A percentile compares a stretch with the other conserved stretches of the same genome.
Conservation (phyloP, 2,113 vertebrate genomes). For the Rhabdornis inornatus region DNA sequence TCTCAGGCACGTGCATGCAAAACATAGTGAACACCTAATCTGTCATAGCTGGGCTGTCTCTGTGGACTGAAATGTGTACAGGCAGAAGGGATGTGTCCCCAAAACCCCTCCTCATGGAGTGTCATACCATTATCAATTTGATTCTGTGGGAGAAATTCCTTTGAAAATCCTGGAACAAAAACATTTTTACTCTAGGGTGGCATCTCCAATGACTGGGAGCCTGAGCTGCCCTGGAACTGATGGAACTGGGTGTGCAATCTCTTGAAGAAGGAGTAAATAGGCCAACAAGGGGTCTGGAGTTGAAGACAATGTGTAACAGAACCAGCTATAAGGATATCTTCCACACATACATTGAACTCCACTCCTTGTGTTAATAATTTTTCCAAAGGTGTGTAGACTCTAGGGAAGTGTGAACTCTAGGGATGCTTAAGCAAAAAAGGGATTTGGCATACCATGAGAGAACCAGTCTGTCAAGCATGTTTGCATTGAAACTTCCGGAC, state of each 20-base stretch:
- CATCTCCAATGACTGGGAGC: background rate
- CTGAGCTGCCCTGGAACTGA: background rate
- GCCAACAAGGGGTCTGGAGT: background rate
- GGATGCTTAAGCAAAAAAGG: background rate
- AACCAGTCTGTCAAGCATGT: background rate
- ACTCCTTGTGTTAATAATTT: background rate
- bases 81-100: background rate
- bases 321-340: background rate
- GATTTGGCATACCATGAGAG: background rate
- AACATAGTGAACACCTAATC: background rate
- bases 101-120: fast-evolving
- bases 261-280: background rate
- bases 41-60: background rate
- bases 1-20: background rate
- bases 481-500: background rate
- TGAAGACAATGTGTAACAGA: background rate
- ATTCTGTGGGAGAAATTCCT: background rate
- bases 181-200: background rate
- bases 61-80: background rate
- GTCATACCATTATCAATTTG: background rate
- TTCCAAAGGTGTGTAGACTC: background rate
- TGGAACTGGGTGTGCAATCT: background rate
- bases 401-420: background rate
- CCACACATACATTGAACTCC: background rate
- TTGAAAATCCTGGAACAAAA: background rate